Base-by-base conservation (phyloP, 2,888 invertebrate genomes). In the Himalopsyche tibetana region DNA sequence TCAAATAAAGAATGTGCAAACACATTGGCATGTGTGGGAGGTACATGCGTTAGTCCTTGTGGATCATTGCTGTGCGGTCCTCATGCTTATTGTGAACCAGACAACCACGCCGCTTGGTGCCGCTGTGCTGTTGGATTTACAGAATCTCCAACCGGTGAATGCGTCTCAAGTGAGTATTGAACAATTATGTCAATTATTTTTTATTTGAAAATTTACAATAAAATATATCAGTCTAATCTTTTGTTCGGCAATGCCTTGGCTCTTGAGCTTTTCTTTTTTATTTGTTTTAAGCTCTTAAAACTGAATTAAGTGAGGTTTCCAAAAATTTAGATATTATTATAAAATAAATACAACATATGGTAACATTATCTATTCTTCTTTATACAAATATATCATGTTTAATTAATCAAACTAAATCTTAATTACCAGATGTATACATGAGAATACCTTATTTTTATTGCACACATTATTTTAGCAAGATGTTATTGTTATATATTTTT, bases 91-190 rank as follows among this genome's bases (percentile, higher is more conserved):
- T 98, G 98, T 91, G 97, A 97, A 91, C 96, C 97, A 0, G 96
- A 97, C 89, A 96, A 97, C 89, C 98, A 98, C 90, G 96, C 96
- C 0, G 97, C 97, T 9, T 96, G 96, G 96, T 98, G 98, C 90
- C 95, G 96, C 89, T 98, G 98, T 90, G 95, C 95, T 85, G 95
- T 96, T 82, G 98, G 98, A 19, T 98, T 95, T 90, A 94, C 94
- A 0, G 96, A 97, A 92, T 96, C 96, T 87, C 94, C 95, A 83
- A 95, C 95, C 88, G 97, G 97, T 85, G 96, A 96, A 91, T 98
- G 98, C 90, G 95, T 97, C 74, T 97, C 97, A 83, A 95, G 96
- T 96, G 92, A 87, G 87, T 86, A 55, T 19, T 74, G 8, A 69
- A 0, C 36, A 80, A 40, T 19, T 84, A 80, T 36, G 6, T n/a